Evolutionary conservation across 2,888 invertebrate genomes (phyloP).

Genomic region (Schizaphis graminum): DNA sequence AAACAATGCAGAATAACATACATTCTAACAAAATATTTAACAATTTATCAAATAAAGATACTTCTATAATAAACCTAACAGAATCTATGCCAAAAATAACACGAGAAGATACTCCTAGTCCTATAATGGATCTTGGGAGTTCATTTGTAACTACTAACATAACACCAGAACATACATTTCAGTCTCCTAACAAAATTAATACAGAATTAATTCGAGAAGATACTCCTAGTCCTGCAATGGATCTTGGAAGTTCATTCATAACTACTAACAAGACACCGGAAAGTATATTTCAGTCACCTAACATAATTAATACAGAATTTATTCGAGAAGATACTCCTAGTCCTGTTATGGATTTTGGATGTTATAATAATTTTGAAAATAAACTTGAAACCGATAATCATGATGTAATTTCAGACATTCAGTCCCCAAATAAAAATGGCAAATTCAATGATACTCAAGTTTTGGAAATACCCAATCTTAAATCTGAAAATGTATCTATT

Average conservation of each 20-base stretch:
- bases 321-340: conserved; percentile 52
- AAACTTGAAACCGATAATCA: background rate
- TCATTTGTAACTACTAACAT: background rate
- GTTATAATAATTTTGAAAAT: background rate
- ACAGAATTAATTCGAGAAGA: conserved; percentile 3
- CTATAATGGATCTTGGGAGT: conserved; percentile 8
- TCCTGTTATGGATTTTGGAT: conserved; percentile 44
- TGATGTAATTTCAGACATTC: background rate
- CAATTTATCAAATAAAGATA: conserved; percentile 3
- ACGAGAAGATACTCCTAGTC: conserved; percentile 51
- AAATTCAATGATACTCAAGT: conserved; percentile 39
- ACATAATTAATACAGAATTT: background rate
- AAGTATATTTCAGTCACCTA: background rate
- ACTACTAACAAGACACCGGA: background rate
- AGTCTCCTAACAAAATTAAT: background rate
- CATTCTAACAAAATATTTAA: background rate
- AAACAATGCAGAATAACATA: conserved; percentile 8
- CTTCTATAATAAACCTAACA: background rate
- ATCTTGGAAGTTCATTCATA: background rate
- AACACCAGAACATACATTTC: background rate
- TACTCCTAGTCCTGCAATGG: conserved; percentile 53
- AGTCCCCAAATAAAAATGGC: background rate
- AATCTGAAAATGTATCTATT: background rate
- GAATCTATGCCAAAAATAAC: background rate
- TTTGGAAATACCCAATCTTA: background rate